phyloP scores from a whole-genome alignment of 2,888 invertebrate species.

The Hipparchia sbordonii region DNA sequence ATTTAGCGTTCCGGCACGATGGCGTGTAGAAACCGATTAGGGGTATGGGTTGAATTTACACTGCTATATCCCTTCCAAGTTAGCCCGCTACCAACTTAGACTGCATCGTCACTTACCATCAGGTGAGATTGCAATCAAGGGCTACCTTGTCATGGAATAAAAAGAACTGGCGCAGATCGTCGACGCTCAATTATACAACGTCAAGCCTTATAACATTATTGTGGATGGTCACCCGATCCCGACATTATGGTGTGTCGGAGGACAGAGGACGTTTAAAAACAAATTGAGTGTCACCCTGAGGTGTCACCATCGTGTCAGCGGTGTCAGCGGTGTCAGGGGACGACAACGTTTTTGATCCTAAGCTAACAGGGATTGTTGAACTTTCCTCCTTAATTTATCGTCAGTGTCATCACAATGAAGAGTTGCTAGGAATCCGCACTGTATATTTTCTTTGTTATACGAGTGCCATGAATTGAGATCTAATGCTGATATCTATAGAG shows the following conservation, averaged over 20 bases:
- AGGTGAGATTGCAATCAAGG: no score
- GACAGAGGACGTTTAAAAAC: conserved; percentile 48
- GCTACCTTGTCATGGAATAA: no score
- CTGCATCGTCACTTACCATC: no score
- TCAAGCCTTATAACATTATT: conserved; percentile 39
- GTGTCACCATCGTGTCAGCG: no score
- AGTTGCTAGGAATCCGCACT: not conserved
- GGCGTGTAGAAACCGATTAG: no score
- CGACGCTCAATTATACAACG: conserved; percentile 17
- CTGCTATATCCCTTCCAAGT: no score
- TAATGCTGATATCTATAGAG: no score
- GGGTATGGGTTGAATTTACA: no score
- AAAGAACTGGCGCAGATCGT: no score
- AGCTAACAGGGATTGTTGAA: conserved; percentile 35
- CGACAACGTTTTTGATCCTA: conserved; percentile 56
- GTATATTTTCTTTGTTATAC: not conserved
- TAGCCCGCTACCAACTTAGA: no score
- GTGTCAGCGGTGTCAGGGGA: conserved; percentile 42
- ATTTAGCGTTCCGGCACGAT: no score
- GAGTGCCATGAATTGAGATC: no score
- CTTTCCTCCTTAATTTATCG: conserved; percentile 22
- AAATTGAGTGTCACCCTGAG: conserved; percentile 65
- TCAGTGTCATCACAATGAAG: not conserved
- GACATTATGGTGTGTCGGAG: conserved; percentile 45
- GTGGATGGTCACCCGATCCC: conserved; percentile 44